Conservation (phyloP, 2,888 invertebrate genomes). For the Minunthozetes semirufus region DNA sequence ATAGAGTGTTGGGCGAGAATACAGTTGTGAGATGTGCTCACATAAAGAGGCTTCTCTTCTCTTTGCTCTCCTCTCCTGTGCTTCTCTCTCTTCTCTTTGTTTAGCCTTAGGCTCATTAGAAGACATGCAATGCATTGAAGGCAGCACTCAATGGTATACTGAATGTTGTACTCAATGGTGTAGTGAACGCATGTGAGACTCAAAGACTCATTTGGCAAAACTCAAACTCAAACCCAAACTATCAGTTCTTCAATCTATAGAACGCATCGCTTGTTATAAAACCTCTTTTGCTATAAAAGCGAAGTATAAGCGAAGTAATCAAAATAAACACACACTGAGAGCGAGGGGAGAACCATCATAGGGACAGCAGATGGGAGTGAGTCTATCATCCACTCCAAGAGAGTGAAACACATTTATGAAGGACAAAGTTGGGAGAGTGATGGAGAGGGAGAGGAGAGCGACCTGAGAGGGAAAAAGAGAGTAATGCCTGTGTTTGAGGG, state of each 20-base stretch:
- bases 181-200: too few relatives aligned
- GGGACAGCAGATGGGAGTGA: not conserved
- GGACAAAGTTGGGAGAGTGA: not conserved
- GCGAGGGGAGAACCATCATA: not conserved
- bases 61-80: too few relatives aligned
- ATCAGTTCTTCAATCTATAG: not conserved
- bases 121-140: not conserved
- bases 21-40: too few relatives aligned
- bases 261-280: not conserved
- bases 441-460: not conserved
- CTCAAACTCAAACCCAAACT: not conserved
- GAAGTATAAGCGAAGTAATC: conserved; percentile 1
- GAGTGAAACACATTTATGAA: not conserved
- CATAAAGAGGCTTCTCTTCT: too few relatives aligned
- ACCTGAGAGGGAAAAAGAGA: not conserved
- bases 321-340: conserved; percentile 6
- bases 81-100: not conserved
- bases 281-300: not conserved
- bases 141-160: too few relatives aligned
- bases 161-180: too few relatives aligned
- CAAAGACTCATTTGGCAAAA: conserved; percentile 1
- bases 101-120: not conserved
- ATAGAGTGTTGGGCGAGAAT: too few relatives aligned
- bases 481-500: not conserved
- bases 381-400: not conserved